Conservation (phyloP, 2,797 vertebrate genomes). For the Myotis pilosus region DNA sequence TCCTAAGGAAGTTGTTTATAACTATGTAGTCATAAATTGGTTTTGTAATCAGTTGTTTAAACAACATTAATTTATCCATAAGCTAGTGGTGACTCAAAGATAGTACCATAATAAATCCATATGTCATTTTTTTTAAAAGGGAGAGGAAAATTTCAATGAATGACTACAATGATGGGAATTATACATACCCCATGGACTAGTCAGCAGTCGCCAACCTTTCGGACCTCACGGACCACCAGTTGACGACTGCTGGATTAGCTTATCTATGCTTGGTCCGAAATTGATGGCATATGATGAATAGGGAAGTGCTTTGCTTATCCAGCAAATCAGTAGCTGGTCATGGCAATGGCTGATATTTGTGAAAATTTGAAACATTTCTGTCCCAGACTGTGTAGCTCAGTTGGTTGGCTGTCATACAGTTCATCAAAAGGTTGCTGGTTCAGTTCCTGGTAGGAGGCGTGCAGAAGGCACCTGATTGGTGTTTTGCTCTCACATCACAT, state of each 20-base stretch:
- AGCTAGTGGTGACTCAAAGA: background rate
- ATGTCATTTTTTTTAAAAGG: background rate
- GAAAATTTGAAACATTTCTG: background rate
- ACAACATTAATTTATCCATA: background rate
- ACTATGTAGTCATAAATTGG: background rate
- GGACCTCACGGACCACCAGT: too few species aligned
- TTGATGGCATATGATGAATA: background rate
- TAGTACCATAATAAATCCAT: background rate
- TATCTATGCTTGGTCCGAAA: background rate
- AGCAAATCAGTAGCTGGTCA: background rate
- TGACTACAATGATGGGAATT: background rate
- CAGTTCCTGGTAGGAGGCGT: too few species aligned
- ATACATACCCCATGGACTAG: background rate
- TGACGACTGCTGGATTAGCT: background rate
- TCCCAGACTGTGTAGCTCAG: too few species aligned
- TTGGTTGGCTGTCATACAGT: too few species aligned
- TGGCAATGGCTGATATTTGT: background rate
- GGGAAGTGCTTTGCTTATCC: background rate
- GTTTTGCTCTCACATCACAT: too few species aligned
- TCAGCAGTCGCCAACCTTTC: too few species aligned
- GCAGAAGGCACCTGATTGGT: too few species aligned
- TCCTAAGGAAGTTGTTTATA: background rate
- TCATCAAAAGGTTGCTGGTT: too few species aligned
- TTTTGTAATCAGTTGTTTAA: conserved; percentile 31
- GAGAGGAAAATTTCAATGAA: background rate